phyloP scores from a whole-genome alignment of 2,797 vertebrate species.

The Sandelia bainsii region DNA sequence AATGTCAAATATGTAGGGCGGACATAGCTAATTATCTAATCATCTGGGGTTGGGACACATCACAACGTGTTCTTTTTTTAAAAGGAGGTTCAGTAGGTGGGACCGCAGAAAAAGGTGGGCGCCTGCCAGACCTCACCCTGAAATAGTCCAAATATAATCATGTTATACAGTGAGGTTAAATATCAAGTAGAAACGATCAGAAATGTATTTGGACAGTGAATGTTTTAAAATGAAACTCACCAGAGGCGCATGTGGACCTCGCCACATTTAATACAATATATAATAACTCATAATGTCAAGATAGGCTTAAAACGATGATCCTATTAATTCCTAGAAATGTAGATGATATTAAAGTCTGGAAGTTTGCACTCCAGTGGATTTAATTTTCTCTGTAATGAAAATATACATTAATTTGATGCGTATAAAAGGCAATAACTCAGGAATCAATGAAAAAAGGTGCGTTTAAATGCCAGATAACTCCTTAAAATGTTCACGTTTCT shows the following conservation, averaged over 20 bases:
- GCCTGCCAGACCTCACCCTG: neutral
- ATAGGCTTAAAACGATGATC: too few relatives aligned
- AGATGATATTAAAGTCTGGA: neutral
- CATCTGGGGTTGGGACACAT: too few relatives aligned
- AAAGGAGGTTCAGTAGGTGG: neutral
- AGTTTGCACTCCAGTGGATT: neutral
- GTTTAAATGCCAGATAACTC: constrained; percentile 14
- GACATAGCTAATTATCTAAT: neutral
- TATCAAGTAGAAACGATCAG: neutral
- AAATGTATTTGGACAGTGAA: neutral
- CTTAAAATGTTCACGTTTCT: constrained; percentile 16
- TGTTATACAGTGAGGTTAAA: neutral
- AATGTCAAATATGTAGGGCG: neutral
- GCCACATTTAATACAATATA: too few relatives aligned
- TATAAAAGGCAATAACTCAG: neutral
- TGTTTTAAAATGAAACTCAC: neutral
- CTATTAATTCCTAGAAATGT: too few relatives aligned
- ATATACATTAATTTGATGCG: neutral
- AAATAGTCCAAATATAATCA: neutral
- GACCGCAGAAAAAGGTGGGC: neutral
- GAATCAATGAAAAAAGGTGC: neutral
- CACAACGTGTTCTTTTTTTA: neutral
- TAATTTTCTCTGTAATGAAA: constrained; percentile 1
- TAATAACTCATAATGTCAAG: too few relatives aligned
- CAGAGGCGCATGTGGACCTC: too few relatives aligned